Evolutionary conservation across 1,140 invertebrate species (phyloP), one percentile per base, ranked within the genome.

Genomic region (Drosophila nigromelanica): DNA sequence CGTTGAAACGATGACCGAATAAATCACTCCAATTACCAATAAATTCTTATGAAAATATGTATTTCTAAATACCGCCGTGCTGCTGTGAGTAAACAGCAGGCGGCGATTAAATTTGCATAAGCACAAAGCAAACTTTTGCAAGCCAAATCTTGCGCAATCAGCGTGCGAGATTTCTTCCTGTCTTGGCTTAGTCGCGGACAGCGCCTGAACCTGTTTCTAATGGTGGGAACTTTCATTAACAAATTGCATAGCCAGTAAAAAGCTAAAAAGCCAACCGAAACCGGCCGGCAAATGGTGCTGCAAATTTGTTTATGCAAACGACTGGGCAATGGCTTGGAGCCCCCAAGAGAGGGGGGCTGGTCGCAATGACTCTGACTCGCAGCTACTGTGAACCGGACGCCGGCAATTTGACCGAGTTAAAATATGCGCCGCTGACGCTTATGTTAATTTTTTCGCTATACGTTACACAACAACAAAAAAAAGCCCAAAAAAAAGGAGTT

Each of bases 191-290:
- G 40, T 5, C 35, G 37, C 37, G 43, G 48, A 52, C 68, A 67
- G n/a, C 24, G 63, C 52, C 45, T 37, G 79, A 87, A 87, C 83
- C 83, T 87, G 83, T 87, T 87, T 89, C 83, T 87, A 87, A 87
- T 87, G 83, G 85, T 87, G 83, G 79, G 83, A 87, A 87, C 83
- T 87, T 83, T 87, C 83, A 87, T 87, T 87, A 89, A 82, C 78
- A 83, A 83, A 67, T 27, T 12, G 30, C 30, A 50, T 48, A 40
- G 47, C 54, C 62, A 60, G 51, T n/a, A 40, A 47, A 63, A 54
- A 52, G 63, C 27, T 8, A 27, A 61, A 60, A 70, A 47, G n/a
- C 33, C 62, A 83, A 73, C 51, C 40, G 74, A 86, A 86, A 87
- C 82, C 82, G 82, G 82, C 81, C 78, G 81, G 82, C 82, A 86